Percentiles rank a stretch among this genome's conserved stretches.
These are phyloP conservation scores for Pocota personata DNA, from an alignment of 2,888 invertebrate genomes.

Conservation along the genomic window DNA sequence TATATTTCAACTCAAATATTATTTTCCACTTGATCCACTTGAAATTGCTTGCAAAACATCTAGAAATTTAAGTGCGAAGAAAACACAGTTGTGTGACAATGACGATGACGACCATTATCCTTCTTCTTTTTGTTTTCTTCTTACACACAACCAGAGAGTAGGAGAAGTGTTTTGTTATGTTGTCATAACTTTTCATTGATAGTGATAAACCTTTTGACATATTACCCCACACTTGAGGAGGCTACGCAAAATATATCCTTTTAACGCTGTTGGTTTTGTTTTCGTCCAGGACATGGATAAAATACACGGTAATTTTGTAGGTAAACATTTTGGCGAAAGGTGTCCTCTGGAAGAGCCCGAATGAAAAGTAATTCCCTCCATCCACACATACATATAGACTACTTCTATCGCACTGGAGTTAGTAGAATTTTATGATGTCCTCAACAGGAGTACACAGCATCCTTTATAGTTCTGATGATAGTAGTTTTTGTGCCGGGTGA, in stretches of 20 bases:
- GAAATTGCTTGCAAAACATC: conserved; percentile 45
- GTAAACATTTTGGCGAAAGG: conserved; percentile 61
- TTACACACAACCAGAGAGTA: background rate
- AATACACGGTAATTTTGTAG: conserved; percentile 31
- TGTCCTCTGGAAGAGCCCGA: conserved; percentile 26
- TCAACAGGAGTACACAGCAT: background rate
- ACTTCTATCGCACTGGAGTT: background rate
- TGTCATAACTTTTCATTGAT: conserved; percentile 66
- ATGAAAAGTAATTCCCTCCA: conserved; percentile 36
- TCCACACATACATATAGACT: conserved; percentile 6
- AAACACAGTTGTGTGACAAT: conserved; percentile 8
- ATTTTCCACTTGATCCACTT: conserved; percentile 64
- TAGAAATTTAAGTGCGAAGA: background rate
- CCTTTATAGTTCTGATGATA: background rate
- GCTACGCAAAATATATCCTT: conserved; percentile 49
- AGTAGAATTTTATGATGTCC: conserved; percentile 34
- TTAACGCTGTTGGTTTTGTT: conserved; percentile 48
- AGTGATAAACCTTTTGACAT: conserved; percentile 65
- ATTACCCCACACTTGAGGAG: conserved; percentile 46
- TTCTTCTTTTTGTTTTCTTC: conserved; percentile 2
- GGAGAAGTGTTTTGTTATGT: conserved; percentile 30
- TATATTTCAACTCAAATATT: conserved; percentile 54
- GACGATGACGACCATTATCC: conserved; percentile 59
- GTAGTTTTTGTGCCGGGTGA: background rate
- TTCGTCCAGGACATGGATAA: conserved; percentile 20